A percentile compares a stretch with the other conserved stretches of the same genome.
Evolutionary conservation across 2,113 vertebrate species (phyloP).

Genomic region (Rallus limicola): DNA sequence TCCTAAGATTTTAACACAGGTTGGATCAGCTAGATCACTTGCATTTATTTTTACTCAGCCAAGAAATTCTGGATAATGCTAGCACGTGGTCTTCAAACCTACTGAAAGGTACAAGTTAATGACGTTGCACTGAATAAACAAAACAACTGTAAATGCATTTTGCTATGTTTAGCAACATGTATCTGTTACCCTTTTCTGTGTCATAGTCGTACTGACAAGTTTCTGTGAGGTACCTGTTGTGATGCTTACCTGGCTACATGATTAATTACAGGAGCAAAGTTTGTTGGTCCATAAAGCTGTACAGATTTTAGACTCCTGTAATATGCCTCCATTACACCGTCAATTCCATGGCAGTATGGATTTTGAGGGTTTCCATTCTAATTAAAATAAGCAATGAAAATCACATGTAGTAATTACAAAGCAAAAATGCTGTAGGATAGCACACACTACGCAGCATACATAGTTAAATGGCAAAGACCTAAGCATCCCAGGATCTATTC

Average conservation of each 20-base stretch:
- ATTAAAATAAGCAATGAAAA: not conserved
- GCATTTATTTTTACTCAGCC: not conserved
- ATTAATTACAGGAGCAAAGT: conserved; percentile 97
- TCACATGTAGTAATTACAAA: not conserved
- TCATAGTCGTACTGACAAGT: not conserved
- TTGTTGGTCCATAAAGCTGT: conserved; percentile 94
- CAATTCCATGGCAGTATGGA: conserved; percentile 93
- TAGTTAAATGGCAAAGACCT: not conserved
- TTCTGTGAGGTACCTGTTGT: not conserved
- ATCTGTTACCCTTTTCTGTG: not conserved
- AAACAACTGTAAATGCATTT: not conserved
- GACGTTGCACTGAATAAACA: not conserved
- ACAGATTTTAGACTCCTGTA: conserved; percentile 94
- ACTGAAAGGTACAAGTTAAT: not conserved
- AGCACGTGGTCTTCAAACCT: not conserved
- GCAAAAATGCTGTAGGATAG: not conserved
- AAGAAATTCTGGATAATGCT: not conserved
- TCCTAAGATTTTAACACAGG: not conserved
- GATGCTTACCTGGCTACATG: conserved; percentile 91
- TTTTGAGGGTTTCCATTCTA: conserved; percentile 97
- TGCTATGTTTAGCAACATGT: not conserved
- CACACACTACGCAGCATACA: not conserved
- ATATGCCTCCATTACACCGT: conserved; percentile 96
- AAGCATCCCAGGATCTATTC: not conserved
- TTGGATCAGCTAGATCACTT: not conserved